Evolutionary conservation across 2,113 vertebrate species (phyloP).

Genomic region (Brachyhypopomus occidentalis): DNA sequence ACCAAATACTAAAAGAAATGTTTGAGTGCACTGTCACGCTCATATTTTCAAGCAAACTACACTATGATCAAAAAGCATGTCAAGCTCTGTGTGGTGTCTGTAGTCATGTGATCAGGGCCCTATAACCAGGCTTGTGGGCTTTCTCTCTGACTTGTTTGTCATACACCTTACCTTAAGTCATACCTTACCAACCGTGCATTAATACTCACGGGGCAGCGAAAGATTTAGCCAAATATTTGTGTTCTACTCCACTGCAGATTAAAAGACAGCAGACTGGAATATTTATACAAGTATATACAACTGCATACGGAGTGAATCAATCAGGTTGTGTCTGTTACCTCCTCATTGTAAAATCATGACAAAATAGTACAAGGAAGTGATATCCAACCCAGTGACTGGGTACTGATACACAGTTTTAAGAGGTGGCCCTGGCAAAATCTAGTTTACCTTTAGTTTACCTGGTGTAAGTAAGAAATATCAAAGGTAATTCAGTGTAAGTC

Average conservation of each 20-base stretch:
- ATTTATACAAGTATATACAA: not conserved
- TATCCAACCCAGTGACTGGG: not conserved
- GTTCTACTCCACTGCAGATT: not conserved
- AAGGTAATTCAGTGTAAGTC: too few relatives aligned
- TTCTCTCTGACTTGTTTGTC: too few relatives aligned
- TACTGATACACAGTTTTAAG: not conserved
- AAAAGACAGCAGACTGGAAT: not conserved
- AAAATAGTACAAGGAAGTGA: not conserved
- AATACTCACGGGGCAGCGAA: too few relatives aligned
- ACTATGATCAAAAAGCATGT: not conserved
- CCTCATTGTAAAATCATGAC: not conserved
- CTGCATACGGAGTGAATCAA: not conserved
- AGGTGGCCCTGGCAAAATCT: too few relatives aligned
- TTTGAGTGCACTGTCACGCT: not conserved
- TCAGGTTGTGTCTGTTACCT: not conserved
- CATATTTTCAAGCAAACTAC: not conserved
- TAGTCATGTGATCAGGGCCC: too few relatives aligned
- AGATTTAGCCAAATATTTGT: not conserved
- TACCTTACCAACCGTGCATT: too few relatives aligned
- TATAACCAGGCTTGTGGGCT: too few relatives aligned
- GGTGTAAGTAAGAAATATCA: too few relatives aligned
- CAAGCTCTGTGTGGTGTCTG: not conserved
- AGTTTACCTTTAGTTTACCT: too few relatives aligned
- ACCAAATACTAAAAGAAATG: not conserved
- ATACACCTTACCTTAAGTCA: too few relatives aligned